Evolutionary conservation across 2,888 invertebrate species (phyloP), one percentile per base, ranked within the genome.

Genomic region (Helicoverpa assulta): DNA sequence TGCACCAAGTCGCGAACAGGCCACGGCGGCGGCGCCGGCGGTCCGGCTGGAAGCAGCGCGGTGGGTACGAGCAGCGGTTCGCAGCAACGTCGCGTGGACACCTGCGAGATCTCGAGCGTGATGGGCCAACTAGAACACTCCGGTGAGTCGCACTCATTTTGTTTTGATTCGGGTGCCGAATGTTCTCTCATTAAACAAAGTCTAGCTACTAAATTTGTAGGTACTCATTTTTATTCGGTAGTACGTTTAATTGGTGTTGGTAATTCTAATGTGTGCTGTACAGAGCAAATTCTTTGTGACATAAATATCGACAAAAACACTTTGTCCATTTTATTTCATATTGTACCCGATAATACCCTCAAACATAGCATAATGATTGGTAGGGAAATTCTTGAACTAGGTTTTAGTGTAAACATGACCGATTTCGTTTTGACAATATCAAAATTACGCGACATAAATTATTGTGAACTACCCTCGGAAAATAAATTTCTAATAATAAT

Each of bases 91-190:
- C 55, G 47, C 10, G 47, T 67, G 14, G 47, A 60, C 5, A 10
- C 10, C 37, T 47, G 33, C 47, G 19, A 52, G 21, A 19, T 19
- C 2, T 2, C 2, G 8, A 10, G 52, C 12, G 52, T 52, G 19
- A 14, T 19, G 8, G 62, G 62, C 6, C 16, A n/a, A 26, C 21
- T 72, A 18, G 14, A 16, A 10, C 65, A 68, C 12, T 18, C n/a
- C 5, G 81, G 84, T 84, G 67, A 77, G 82, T n/a, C 19, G 26
- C 70, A 72, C 70, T 8, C 56, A 47, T 84, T 78, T 74, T 62
- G 37, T 61, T 82, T 43, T 59, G 82, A 80, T 61, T 80, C 80
- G 6, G 82, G 81, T n/a, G 75, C 82, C 4, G 78, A 81, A 53
- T 84, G 82, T 18, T 81, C 78, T 29, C 59, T 83, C 2, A 56